Conservation (phyloP, 2,113 vertebrate genomes). For the Macquaria ambigua region DNA sequence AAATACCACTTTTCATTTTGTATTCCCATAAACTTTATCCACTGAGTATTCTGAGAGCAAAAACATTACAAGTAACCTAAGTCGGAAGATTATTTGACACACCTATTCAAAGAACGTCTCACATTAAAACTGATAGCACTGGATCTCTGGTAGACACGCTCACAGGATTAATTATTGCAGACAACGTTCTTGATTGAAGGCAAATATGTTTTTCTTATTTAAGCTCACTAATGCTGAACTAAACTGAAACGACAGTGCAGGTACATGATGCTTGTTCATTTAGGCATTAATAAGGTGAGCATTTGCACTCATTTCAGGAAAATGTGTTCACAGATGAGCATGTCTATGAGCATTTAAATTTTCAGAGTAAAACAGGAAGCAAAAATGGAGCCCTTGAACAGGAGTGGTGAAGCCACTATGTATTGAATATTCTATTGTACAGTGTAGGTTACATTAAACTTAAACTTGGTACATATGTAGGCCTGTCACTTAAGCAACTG, state of each 20-base stretch:
- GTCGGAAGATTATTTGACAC: background rate
- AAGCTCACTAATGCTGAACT: background rate
- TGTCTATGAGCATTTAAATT: background rate
- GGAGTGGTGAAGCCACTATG: background rate
- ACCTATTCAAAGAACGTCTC: background rate
- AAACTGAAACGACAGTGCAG: background rate
- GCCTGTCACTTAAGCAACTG: background rate
- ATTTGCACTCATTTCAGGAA: background rate
- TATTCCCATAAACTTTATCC: background rate
- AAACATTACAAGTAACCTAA: background rate
- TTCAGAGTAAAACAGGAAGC: background rate
- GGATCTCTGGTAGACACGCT: background rate
- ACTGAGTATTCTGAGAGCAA: background rate
- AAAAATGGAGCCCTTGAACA: background rate
- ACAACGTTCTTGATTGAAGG: background rate
- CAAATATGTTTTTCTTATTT: background rate
- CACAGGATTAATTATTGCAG: background rate
- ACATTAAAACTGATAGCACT: conserved; percentile 1
- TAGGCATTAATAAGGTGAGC: background rate
- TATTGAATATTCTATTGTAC: background rate
- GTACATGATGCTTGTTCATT: background rate
- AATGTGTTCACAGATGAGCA: background rate
- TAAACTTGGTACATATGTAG: background rate
- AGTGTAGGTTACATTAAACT: background rate
- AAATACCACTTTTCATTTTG: background rate